phyloP scores from a whole-genome alignment of 2,113 vertebrate species.

The Sphyrna mokarran region DNA sequence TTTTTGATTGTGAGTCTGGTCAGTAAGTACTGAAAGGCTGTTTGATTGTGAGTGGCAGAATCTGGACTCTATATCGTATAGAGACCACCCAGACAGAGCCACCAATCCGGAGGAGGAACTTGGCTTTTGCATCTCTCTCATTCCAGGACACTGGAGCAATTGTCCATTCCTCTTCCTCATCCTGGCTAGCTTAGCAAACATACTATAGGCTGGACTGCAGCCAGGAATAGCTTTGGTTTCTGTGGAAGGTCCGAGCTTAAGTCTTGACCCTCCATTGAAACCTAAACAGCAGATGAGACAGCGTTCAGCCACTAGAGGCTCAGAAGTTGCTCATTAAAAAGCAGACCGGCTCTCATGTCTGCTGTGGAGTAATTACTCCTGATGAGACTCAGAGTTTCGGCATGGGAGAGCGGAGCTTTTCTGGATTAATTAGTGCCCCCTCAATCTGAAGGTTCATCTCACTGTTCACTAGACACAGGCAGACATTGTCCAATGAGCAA shows the following conservation, averaged over 20 bases:
- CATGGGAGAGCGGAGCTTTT: neutral
- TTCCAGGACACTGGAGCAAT: neutral
- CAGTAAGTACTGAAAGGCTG: neutral
- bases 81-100: neutral
- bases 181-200: neutral
- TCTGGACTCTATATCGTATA: neutral
- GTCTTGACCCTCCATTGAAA: neutral
- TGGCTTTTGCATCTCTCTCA: neutral
- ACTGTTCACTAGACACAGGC: neutral
- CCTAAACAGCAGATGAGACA: neutral
- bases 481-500: neutral
- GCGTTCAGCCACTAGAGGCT: neutral
- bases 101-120: neutral
- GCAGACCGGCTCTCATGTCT: neutral
- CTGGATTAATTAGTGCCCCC: neutral
- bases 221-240: neutral
- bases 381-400: neutral
- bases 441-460: neutral
- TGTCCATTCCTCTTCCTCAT: neutral
- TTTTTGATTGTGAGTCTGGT: neutral
- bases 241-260: neutral
- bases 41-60: neutral
- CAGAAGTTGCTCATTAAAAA: neutral
- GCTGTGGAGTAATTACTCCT: neutral
- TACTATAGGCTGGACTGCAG: neutral